Evolutionary conservation across 2,888 invertebrate species (phyloP), one percentile per base, ranked within the genome.

Genomic region (Agrilus cyanescens): DNA sequence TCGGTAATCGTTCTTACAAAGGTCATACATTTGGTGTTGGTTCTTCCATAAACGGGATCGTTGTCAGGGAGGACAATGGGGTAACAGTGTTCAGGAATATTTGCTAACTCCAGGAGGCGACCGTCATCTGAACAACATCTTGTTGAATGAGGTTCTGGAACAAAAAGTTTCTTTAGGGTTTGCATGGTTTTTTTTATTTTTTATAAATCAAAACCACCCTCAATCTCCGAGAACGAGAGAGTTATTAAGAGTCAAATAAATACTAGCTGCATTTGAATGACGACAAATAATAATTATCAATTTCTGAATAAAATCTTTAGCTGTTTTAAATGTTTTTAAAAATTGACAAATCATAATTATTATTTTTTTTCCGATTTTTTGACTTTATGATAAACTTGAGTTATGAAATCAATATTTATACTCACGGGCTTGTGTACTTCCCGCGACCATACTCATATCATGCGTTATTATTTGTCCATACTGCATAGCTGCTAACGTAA

Each of bases 391-490:
- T n/a, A 18, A 1, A 20, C 38, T 16, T 14, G 10, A 33, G 12
- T 36, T 4, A 34, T n/a, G 12, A 13, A 16, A 32, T 4, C 13
- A 12, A 32, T 29, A 13, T 14, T 4, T 34, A 16, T 50, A 75
- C 82, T 75, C 69, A 87, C 86, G 82, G 16, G 82, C 76, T 66
- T 85, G 85, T 3, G 83, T 77, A 38, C 76, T 74, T 39, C 82
- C 82, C 40, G 78, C 78, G 25, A 81, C 77, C 57, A 84, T 69
- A 14, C 81, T 82, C 80, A 85, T 82, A 56, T 86, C 86, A 61
- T 86, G 85, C 6, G 84, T 82, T 30, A 85, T 71, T 50, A 85
- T 78, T 65, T 86, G 85, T 1, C 85, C 85, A 73, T 80, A 85
- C 54, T 85, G 84, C 75, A 84, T 84, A 36, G 86, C 77, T 38